Evolutionary conservation across 2,113 vertebrate species (phyloP).

Genomic region (Origma solitaria): DNA sequence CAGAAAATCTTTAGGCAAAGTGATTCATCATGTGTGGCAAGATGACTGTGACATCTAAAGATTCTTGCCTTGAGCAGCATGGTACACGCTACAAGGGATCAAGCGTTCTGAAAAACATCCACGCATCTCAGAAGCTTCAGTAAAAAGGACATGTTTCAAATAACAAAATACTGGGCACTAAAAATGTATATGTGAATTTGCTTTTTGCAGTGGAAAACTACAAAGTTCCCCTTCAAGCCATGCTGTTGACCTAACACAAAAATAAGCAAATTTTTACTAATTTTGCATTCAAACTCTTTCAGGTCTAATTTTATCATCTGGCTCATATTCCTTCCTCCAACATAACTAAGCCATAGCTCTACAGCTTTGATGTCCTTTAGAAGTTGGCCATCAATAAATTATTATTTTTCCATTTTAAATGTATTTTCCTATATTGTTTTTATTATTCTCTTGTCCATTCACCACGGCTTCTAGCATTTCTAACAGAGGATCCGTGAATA

Average conservation of each 20-base stretch:
- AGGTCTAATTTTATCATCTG: background rate
- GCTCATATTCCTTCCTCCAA: background rate
- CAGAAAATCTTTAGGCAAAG: conserved; percentile 49
- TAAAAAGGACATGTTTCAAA: background rate
- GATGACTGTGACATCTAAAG: conserved; percentile 50
- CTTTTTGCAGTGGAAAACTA: background rate
- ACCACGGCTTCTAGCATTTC: background rate
- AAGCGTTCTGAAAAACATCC: background rate
- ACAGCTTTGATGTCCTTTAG: background rate
- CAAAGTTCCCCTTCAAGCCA: background rate
- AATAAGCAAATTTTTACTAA: background rate
- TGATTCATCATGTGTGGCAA: conserved; percentile 59
- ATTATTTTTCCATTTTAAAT: background rate
- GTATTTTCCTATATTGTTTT: background rate
- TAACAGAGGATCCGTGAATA: background rate
- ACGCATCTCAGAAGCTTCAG: background rate
- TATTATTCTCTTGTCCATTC: background rate
- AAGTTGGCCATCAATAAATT: background rate
- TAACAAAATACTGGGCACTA: background rate
- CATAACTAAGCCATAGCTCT: background rate
- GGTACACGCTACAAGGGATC: background rate
- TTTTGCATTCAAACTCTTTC: background rate
- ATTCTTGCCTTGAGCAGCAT: conserved; percentile 50
- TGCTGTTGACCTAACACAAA: background rate
- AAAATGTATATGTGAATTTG: background rate